Evolutionary conservation across 2,888 invertebrate species (phyloP), one percentile per base, ranked within the genome.

Genomic region (Caenorhabditis doughertyi): DNA sequence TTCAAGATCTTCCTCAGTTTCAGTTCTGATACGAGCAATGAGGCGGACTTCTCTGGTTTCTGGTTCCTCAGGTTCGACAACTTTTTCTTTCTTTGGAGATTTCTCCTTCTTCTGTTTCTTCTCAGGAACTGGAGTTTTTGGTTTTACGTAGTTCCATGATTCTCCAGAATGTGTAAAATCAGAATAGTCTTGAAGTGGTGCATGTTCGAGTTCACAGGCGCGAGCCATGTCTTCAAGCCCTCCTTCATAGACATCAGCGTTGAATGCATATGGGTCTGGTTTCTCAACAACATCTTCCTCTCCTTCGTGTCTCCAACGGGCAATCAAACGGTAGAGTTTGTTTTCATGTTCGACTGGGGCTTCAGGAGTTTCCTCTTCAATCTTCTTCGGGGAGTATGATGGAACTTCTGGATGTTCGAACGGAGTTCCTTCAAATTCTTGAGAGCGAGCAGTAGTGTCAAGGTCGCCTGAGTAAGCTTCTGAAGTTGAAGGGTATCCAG

Each of bases 271-370:
- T 18, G 60, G 53, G 53, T 79, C 80, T 49, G 85, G 81, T 47
- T 73, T 77, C 25, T 84, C 84, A n/a, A 81, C 76, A 3, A 64
- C 77, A 11, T 84, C 85, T 67, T 84, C 85, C 11, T 85, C 85
- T 18, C 83, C 85, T 21, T 83, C 84, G 35, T 85, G 85, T 18
- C 47, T 42, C 25, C n/a, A 62, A 44, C 74, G 35, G 32, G 73
- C 70, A 13, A 23, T 60, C 16, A 67, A 47, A 5, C 80, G 73
- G 44, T 64, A 67, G 0, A 62, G 39, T 11, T 64, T 60, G 58
- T 77, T 60, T 9, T 49, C 76, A 13, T 56, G 70, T 51, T 47
- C 72, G n/a, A 21, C 60, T 21, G 25, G 49, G 18, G 27, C 16
- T 21, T 0, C 13, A 8, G 44, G 42, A 44, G 67, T 27, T n/a